phyloP scores from a whole-genome alignment of 2,888 invertebrate genomes.

The Nowickia ferox region DNA sequence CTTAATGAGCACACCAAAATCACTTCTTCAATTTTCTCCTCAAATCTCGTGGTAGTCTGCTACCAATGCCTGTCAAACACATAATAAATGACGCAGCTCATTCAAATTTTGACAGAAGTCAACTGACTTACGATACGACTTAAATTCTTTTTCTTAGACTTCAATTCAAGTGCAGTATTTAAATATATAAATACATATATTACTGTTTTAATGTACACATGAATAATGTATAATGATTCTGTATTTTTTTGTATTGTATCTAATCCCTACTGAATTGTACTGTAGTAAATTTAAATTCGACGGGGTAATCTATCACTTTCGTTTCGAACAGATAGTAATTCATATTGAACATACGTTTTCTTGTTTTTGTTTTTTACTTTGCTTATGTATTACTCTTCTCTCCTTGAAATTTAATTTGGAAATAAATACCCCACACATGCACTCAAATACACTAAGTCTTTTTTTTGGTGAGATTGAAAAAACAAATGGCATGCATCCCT shows the following conservation, averaged over 20 bases:
- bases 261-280: neutral
- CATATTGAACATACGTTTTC: conserved; percentile 56
- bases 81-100: too few species aligned
- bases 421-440: conserved; percentile 26
- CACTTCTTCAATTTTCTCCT: too few species aligned
- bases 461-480: conserved; percentile 37
- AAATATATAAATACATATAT: too few species aligned
- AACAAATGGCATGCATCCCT: conserved; percentile 70
- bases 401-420: conserved; percentile 2
- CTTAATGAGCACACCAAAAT: too few species aligned
- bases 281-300: neutral
- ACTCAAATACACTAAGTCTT: conserved; percentile 20
- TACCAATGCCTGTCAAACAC: too few species aligned
- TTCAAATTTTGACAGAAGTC: too few species aligned
- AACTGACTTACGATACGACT: too few species aligned
- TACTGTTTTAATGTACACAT: too few species aligned
- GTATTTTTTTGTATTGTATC: neutral
- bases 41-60: too few species aligned
- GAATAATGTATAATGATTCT: neutral
- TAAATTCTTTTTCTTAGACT: too few species aligned
- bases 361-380: conserved; percentile 22
- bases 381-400: neutral
- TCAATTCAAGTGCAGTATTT: too few species aligned
- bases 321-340: conserved; percentile 33
- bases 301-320: conserved; percentile 35